Evolutionary conservation across 2,113 vertebrate genomes (phyloP).

Genomic region (Leptocoma aspasia): DNA sequence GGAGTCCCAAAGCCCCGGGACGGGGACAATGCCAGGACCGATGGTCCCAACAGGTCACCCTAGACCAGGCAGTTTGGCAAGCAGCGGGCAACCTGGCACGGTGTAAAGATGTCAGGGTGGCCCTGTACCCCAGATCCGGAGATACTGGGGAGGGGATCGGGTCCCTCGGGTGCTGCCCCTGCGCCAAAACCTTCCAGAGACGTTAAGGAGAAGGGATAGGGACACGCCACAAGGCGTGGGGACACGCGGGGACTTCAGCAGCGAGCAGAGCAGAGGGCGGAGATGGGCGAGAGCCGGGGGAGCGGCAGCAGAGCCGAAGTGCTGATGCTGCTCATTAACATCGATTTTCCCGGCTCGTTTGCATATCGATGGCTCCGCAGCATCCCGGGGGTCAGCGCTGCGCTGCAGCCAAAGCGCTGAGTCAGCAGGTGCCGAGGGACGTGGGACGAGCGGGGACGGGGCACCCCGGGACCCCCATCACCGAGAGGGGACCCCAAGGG

Average conservation of each 20-base stretch:
- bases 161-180: not conserved
- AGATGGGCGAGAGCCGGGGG: not conserved
- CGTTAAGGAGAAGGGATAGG: not conserved
- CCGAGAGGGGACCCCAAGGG: not conserved
- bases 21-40: fast-evolving
- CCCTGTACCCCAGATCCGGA: fast-evolving
- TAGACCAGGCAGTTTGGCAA: not conserved
- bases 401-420: not conserved
- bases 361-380: not conserved
- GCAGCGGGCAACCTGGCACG: fast-evolving
- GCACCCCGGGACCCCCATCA: not conserved
- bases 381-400: not conserved
- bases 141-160: fast-evolving
- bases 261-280: not conserved
- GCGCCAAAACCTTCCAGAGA: not conserved
- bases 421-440: not conserved
- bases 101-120: not conserved
- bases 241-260: not conserved
- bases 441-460: not conserved
- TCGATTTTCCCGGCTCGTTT: not conserved
- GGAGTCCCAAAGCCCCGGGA: not conserved
- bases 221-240: fast-evolving
- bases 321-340: constrained; percentile 30
- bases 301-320: not conserved
- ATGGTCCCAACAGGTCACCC: not conserved